Conservation (phyloP, 92 coral and sea anemone genomes). For the Virgularia gustaviana region DNA sequence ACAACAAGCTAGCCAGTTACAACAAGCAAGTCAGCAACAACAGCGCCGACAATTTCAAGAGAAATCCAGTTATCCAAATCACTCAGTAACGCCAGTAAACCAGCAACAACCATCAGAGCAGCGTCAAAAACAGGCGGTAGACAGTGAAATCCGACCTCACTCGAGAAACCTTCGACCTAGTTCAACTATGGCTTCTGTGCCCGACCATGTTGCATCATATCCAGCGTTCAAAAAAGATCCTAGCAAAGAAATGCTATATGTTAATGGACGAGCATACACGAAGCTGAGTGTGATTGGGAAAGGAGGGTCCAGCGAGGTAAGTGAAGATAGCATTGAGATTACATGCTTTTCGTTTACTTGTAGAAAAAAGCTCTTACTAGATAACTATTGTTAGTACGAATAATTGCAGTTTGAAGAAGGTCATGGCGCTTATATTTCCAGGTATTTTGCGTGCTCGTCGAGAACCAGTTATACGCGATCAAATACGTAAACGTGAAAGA, state of each 20-base stretch:
- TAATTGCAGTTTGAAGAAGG: no score
- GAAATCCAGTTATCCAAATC: neutral
- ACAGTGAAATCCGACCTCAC: neutral
- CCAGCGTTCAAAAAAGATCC: conserved; percentile 14
- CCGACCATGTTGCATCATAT: neutral
- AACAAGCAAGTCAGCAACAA: neutral
- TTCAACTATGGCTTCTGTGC: conserved; percentile 5
- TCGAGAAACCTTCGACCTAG: conserved; percentile 21
- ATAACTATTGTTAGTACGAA: no score
- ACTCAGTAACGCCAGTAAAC: neutral
- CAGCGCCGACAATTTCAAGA: conserved; percentile 5
- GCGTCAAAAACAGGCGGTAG: neutral
- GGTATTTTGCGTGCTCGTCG: conserved; percentile 78
- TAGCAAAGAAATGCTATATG: conserved; percentile 52
- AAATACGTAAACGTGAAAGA: conserved; percentile 83
- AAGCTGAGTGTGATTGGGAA: conserved; percentile 78
- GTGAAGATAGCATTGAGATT: neutral
- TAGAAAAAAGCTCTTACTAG: neutral
- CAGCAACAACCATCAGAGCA: neutral
- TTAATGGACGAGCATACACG: conserved; percentile 74
- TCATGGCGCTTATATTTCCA: conserved; percentile 3
- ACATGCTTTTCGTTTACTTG: no score
- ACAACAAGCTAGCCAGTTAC: neutral
- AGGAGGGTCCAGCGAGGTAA: conserved; percentile 96
- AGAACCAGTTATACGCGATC: conserved; percentile 74